Percentiles rank a stretch among this genome's conserved stretches.
phyloP scores from a whole-genome alignment of 2,797 vertebrate species.

The Sebastes umbrosus region DNA sequence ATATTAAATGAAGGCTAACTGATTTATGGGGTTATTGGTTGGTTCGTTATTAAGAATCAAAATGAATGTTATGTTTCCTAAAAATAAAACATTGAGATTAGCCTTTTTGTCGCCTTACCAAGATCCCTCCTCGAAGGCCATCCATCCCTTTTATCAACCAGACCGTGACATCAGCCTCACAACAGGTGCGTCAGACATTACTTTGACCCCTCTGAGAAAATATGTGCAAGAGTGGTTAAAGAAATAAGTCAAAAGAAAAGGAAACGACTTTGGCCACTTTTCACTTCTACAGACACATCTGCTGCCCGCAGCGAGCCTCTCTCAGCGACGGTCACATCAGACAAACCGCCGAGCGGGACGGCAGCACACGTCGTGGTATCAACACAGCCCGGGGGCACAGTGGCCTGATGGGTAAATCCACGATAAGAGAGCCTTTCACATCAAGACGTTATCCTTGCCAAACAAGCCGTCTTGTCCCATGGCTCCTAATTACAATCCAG shows the following conservation, averaged over 20 bases:
- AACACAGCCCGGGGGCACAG: slow-evolving; percentile 32
- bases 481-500: slow-evolving; percentile 45
- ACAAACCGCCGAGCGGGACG: not conserved
- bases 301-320: not conserved
- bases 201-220: not conserved
- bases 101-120: not conserved
- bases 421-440: slow-evolving; percentile 51
- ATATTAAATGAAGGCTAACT: not conserved
- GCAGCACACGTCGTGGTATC: slow-evolving; percentile 5
- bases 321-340: slow-evolving; percentile 12
- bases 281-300: not conserved
- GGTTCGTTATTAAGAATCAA: not conserved
- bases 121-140: not conserved
- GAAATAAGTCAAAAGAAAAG: not conserved
- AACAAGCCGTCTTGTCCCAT: slow-evolving; percentile 28
- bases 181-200: not conserved
- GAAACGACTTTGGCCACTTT: not conserved
- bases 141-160: not conserved
- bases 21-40: not conserved
- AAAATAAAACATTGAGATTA: not conserved
- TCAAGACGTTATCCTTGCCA: slow-evolving; percentile 43
- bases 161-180: not conserved
- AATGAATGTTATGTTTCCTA: not conserved
- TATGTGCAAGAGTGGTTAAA: not conserved
- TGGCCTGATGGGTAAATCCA: slow-evolving; percentile 43